Conservation (phyloP, 2,113 vertebrate genomes). For the Lasiurus borealis region DNA sequence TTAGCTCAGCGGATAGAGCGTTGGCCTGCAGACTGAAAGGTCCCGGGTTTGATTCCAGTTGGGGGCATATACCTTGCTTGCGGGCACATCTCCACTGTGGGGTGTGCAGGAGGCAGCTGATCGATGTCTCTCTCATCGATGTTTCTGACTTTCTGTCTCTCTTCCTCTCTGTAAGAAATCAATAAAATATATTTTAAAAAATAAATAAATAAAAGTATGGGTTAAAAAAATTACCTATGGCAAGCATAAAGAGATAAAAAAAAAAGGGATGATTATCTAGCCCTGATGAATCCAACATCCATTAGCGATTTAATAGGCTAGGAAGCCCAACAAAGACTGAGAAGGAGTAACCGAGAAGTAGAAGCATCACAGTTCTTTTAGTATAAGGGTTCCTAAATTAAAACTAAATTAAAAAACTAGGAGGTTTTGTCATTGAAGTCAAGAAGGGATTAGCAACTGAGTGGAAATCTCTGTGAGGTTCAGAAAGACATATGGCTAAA, state of each 20-base stretch:
- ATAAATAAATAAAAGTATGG: slow-evolving; percentile 31
- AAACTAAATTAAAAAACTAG: not conserved
- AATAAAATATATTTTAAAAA: no score
- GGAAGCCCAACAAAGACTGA: not conserved
- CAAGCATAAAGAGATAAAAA: not conserved
- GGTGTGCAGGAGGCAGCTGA: no score
- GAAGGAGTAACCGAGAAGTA: not conserved
- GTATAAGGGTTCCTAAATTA: not conserved
- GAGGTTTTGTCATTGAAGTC: not conserved
- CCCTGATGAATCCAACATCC: not conserved
- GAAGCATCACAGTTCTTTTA: slow-evolving; percentile 8
- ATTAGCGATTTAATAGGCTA: slow-evolving; percentile 1
- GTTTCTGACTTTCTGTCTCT: no score
- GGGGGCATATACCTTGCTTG: no score
- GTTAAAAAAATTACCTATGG: not conserved
- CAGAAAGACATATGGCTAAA: not conserved
- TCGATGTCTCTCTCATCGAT: no score
- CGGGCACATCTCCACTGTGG: no score
- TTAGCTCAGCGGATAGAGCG: no score
- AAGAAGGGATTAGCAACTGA: not conserved
- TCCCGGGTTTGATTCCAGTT: no score
- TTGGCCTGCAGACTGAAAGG: no score
- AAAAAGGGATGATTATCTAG: not conserved
- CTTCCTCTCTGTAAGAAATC: no score
- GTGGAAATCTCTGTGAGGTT: not conserved